These are phyloP conservation scores for Ylistrum balloti DNA, from an alignment of 1,140 invertebrate species.

Conservation along the genomic window DNA sequence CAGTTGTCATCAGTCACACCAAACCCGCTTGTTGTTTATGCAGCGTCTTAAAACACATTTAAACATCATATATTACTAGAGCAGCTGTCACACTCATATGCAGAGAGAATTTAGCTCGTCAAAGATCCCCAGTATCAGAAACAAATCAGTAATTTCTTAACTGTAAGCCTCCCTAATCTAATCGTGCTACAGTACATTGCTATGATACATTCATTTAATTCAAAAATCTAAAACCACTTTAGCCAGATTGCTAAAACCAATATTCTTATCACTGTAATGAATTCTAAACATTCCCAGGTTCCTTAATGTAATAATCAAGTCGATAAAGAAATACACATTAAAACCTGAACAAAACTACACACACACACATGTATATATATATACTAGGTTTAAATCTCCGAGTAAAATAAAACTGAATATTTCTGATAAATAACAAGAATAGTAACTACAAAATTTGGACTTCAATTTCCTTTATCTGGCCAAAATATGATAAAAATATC, in stretches of 20 bases:
- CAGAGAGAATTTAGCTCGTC: neutral
- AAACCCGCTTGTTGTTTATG: too few species aligned
- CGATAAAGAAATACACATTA: constrained; percentile 9
- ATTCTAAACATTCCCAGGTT: neutral
- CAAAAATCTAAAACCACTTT: constrained; percentile 30
- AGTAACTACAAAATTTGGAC: constrained; percentile 21
- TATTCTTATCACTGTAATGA: neutral
- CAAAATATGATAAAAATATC: constrained; percentile 24
- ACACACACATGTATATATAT: too few species aligned
- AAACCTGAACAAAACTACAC: neutral
- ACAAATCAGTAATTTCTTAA: neutral
- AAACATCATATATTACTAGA: too few species aligned
- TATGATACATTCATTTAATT: constrained; percentile 11
- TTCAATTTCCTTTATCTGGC: neutral
- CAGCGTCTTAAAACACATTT: too few species aligned
- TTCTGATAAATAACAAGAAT: constrained; percentile 34
- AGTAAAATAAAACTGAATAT: constrained; percentile 2
- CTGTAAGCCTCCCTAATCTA: neutral
- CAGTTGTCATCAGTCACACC: too few species aligned
- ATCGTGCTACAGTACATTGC: neutral
- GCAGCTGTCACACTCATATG: neutral
- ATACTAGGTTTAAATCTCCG: neutral
- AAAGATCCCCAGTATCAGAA: neutral
- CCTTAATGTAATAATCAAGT: neutral
- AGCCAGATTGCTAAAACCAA: constrained; percentile 27